Conservation (phyloP, 2,888 invertebrate genomes). For the Xestia c-nigrum region DNA sequence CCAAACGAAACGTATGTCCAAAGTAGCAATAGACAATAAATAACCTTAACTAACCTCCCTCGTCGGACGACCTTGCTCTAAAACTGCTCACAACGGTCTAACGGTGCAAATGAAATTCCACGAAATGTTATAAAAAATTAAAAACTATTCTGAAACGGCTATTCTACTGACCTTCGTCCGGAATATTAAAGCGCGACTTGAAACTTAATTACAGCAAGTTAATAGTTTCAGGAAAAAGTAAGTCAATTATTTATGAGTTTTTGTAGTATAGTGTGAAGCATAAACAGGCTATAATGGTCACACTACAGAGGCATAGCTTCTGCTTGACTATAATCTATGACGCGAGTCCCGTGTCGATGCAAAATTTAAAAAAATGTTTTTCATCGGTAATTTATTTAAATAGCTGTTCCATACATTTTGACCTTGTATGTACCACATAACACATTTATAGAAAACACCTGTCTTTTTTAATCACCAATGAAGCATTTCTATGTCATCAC, state of each 20-base stretch:
- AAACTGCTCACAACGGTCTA: conserved; percentile 45
- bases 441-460: too few species aligned
- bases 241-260: conserved; percentile 6
- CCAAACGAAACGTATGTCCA: background rate
- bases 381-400: too few species aligned
- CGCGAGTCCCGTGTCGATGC: too few species aligned
- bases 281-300: background rate
- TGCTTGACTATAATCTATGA: background rate
- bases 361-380: too few species aligned
- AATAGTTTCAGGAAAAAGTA: conserved; percentile 6
- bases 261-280: background rate
- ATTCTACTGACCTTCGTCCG: conserved; percentile 12
- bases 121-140: conserved; percentile 34
- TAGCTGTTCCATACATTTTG: too few species aligned
- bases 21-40: conserved; percentile 44
- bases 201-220: conserved; percentile 38
- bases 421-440: too few species aligned
- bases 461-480: too few species aligned
- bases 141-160: conserved; percentile 40
- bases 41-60: conserved; percentile 43
- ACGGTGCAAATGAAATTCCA: conserved; percentile 43
- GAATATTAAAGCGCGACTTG: conserved; percentile 33
- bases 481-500: too few species aligned
- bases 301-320: background rate
- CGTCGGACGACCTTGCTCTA: conserved; percentile 40